phyloP scores from a whole-genome alignment of 1,140 invertebrate genomes.

The Drosophila nikananu region DNA sequence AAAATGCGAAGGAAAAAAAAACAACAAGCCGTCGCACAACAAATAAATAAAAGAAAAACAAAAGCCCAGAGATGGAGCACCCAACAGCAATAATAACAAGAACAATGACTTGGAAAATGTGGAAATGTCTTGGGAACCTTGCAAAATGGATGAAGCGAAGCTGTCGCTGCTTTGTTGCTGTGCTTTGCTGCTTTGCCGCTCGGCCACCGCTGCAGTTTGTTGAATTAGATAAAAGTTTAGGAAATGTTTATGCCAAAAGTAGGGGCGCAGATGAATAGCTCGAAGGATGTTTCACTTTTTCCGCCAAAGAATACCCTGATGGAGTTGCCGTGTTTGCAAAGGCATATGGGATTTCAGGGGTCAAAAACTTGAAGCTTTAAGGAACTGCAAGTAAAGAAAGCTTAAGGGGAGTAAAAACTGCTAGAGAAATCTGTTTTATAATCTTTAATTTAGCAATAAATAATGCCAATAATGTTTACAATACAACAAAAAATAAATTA shows the following conservation, averaged over 20 bases:
- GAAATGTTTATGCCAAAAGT: slow-evolving; percentile 81
- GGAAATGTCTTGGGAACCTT: slow-evolving; percentile 81
- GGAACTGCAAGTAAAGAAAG: neutral
- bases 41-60: slow-evolving; percentile 53
- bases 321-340: neutral
- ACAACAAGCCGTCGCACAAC: slow-evolving; percentile 14
- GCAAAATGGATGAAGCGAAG: slow-evolving; percentile 70
- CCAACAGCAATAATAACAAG: slow-evolving; percentile 37
- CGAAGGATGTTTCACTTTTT: slow-evolving; percentile 19
- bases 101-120: slow-evolving; percentile 81
- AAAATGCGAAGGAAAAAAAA: slow-evolving; percentile 55
- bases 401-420: too few species aligned
- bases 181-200: slow-evolving; percentile 10
- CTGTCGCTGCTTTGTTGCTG: slow-evolving; percentile 14
- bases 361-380: neutral
- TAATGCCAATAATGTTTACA: neutral
- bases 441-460: neutral
- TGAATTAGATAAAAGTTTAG: slow-evolving; percentile 83
- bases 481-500: too few species aligned
- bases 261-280: slow-evolving; percentile 49
- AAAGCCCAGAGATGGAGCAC: slow-evolving; percentile 55
- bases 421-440: neutral
- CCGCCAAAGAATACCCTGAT: slow-evolving; percentile 10
- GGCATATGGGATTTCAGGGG: neutral
- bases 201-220: slow-evolving; percentile 65